Percentiles rank a stretch among this genome's conserved stretches.
Conservation (phyloP, 1,140 invertebrate genomes). For the Arion vulgaris region DNA sequence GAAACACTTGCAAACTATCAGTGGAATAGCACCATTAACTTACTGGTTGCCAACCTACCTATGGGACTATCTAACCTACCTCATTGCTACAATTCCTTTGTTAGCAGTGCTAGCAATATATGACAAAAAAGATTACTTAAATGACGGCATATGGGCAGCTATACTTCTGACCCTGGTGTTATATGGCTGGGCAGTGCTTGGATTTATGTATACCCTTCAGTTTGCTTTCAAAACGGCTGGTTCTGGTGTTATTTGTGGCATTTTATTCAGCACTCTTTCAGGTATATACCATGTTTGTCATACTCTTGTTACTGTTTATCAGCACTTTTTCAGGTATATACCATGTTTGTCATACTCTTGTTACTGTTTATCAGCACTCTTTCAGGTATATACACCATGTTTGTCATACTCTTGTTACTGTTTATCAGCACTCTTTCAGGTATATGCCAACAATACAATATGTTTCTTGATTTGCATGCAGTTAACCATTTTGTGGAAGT, state of each 20-base stretch:
- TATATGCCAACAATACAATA: no score
- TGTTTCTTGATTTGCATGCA: no score
- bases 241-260: slow-evolving; percentile 63
- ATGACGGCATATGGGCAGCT: slow-evolving; percentile 71
- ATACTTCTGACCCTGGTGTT: slow-evolving; percentile 71
- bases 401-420: neutral
- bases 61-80: slow-evolving; percentile 78
- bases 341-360: neutral
- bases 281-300: slow-evolving; percentile 42
- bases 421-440: slow-evolving; percentile 62
- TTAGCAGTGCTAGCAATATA: slow-evolving; percentile 60
- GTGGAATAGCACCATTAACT: slow-evolving; percentile 77
- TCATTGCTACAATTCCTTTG: slow-evolving; percentile 58
- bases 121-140: slow-evolving; percentile 75
- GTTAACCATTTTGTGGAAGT: no score
- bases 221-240: slow-evolving; percentile 65
- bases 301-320: slow-evolving; percentile 25
- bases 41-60: slow-evolving; percentile 82
- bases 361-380: slow-evolving; percentile 55
- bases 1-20: slow-evolving; percentile 67
- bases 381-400: slow-evolving; percentile 48
- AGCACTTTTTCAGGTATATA: slow-evolving; percentile 61
- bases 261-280: slow-evolving; percentile 62
- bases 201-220: slow-evolving; percentile 64
- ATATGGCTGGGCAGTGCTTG: slow-evolving; percentile 65